Percentiles rank a stretch among this genome's conserved stretches.
Conservation (phyloP, 2,797 vertebrate species). For the Salmo trutta region DNA sequence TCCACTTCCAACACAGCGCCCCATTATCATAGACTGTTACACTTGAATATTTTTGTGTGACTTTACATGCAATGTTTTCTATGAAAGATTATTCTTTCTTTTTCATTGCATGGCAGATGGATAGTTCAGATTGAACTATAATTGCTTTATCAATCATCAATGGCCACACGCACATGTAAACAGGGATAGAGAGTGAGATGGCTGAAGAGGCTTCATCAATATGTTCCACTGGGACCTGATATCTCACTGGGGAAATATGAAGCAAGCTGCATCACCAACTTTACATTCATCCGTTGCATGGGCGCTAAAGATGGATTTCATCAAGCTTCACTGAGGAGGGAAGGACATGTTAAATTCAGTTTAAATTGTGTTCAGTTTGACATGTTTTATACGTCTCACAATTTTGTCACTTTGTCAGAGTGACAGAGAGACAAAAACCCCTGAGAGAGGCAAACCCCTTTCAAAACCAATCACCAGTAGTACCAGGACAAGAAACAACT, state of each 20-base stretch:
- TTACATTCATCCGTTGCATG: conserved; percentile 48
- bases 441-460: background rate
- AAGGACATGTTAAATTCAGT: conserved; percentile 57
- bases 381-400: conserved; percentile 47
- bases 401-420: conserved; percentile 31
- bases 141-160: conserved; percentile 54
- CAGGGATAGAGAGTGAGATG: conserved; percentile 45
- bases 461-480: background rate
- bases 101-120: conserved; percentile 42
- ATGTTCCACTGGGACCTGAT: conserved; percentile 50
- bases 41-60: background rate
- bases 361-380: conserved; percentile 51
- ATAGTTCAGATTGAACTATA: conserved; percentile 36
- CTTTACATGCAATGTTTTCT: background rate
- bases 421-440: conserved; percentile 7
- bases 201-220: conserved; percentile 45
- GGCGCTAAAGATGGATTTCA: conserved; percentile 58
- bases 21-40: conserved; percentile 1
- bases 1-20: background rate
- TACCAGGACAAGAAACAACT: background rate
- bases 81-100: conserved; percentile 1
- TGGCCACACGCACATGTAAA: conserved; percentile 32
- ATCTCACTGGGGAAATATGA: conserved; percentile 62
- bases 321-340: conserved; percentile 62
- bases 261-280: conserved; percentile 49